Base-by-base conservation (phyloP, 2,888 invertebrate genomes). In the Horisme vitalbata region DNA sequence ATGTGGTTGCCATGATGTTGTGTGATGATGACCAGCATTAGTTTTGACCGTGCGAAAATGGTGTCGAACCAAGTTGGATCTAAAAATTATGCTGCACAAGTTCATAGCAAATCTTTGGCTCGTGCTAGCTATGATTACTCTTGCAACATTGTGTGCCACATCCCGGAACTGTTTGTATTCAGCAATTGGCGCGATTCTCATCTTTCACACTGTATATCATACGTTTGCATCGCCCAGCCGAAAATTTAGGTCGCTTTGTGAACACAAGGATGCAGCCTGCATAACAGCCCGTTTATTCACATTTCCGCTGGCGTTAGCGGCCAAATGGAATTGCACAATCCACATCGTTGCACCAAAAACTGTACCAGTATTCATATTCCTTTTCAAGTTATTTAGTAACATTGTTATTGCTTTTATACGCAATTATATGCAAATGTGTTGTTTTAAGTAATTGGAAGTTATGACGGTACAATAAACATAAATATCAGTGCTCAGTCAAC, bases 131-230 rank as follows among this genome's bases (percentile, higher is more conserved):
- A 6, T 18, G 18, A 18, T 18, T 18, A 18, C 4, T 1, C 2
- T 45, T 48, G 55, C 55, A 61, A 44, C 41, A 55, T 56, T 61
- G 57, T 50, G 41, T 41, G 49, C 50, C 53, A 63, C 68, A 76
- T 83, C 77, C 81, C 68, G 82, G 75, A 77, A 80, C 67, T 46
- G 28, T 63, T 56, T 57, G 58, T 62, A 68, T 71, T 71, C 60
- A 71, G 62, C 68, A 70, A 71, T 74, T 75, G 71, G 67, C 70
- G 70, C 68, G 62, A 64, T 75, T 76, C 79, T 81, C 80, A 75
- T 75, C 68, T 75, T 78, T 72, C 76, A 74, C 66, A 41, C 44
- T 41, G 57, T 57, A 20, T 45, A 48, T 34, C 39, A 45, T 58
- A 55, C 57, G 55, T 63, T 63, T 58, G 66, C 55, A 55, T 56